phyloP scores from a whole-genome alignment of 2,113 vertebrate species.

The Shinisaurus crocodilurus region DNA sequence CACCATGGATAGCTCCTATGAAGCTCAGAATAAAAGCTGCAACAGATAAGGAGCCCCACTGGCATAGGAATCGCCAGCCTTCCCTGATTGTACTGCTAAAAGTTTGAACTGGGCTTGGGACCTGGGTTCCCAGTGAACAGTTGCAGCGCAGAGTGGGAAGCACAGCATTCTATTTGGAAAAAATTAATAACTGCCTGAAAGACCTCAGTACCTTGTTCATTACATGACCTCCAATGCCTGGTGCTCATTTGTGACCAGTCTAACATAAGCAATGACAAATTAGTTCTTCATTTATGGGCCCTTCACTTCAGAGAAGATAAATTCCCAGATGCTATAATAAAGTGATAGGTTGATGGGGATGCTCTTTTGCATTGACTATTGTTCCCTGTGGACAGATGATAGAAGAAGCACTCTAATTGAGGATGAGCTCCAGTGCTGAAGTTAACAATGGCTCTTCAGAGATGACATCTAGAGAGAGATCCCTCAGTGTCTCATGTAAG shows the following conservation, averaged over 20 bases:
- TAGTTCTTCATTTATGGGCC: constrained; percentile 6
- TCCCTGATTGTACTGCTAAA: too few species aligned
- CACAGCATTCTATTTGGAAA: background rate
- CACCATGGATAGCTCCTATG: too few species aligned
- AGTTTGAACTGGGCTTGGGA: background rate
- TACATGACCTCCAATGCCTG: background rate
- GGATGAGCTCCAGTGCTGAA: background rate
- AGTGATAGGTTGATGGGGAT: background rate
- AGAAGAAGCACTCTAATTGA: background rate
- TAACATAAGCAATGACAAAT: constrained; percentile 2
- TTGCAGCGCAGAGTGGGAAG: background rate
- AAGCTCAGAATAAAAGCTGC: too few species aligned
- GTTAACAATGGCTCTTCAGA: background rate
- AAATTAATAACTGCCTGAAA: background rate
- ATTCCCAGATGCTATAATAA: constrained; percentile 23
- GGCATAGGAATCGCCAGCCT: too few species aligned
- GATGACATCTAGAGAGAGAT: background rate
- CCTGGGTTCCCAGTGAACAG: background rate
- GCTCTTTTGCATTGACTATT: background rate
- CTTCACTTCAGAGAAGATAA: constrained; percentile 26
- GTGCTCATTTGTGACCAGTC: background rate
- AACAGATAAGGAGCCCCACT: too few species aligned
- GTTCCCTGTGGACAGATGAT: constrained; percentile 13
- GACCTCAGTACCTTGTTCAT: background rate
- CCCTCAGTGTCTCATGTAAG: background rate